phyloP scores from a whole-genome alignment of 2,888 invertebrate genomes.

The Suillia variegata region DNA sequence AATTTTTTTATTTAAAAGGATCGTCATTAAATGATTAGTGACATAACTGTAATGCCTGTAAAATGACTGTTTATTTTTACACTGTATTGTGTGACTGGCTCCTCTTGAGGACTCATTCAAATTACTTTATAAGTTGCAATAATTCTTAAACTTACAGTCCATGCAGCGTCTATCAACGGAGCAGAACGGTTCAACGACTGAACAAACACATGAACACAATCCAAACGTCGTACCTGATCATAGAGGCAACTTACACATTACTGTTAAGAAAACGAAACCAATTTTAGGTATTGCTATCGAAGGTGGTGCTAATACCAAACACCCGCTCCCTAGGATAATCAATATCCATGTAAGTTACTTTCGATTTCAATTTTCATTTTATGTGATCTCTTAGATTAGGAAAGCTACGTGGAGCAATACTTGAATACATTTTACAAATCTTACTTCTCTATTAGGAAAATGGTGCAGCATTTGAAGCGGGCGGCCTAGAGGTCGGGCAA shows the following conservation, averaged over 20 bases:
- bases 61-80: too few species aligned
- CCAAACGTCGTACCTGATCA: conserved; percentile 80
- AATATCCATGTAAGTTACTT: conserved; percentile 96
- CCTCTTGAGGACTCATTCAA: too few species aligned
- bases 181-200: conserved; percentile 65
- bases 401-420: background rate
- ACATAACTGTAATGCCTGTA: too few species aligned
- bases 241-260: conserved; percentile 86
- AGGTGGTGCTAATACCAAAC: conserved; percentile 95
- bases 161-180: conserved; percentile 75
- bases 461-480: conserved; percentile 91
- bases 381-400: background rate
- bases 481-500: conserved; percentile 92
- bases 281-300: conserved; percentile 96
- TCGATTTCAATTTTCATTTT: conserved; percentile 33
- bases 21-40: too few species aligned
- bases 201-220: conserved; percentile 63
- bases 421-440: background rate
- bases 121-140: too few species aligned
- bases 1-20: too few species aligned
- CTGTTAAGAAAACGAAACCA: conserved; percentile 91
- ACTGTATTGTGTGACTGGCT: too few species aligned
- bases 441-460: conserved; percentile 74
- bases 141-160: conserved; percentile 67
- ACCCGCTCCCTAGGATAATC: conserved; percentile 92